phyloP scores from a whole-genome alignment of 2,888 invertebrate species.

The Napeogenes inachia region DNA sequence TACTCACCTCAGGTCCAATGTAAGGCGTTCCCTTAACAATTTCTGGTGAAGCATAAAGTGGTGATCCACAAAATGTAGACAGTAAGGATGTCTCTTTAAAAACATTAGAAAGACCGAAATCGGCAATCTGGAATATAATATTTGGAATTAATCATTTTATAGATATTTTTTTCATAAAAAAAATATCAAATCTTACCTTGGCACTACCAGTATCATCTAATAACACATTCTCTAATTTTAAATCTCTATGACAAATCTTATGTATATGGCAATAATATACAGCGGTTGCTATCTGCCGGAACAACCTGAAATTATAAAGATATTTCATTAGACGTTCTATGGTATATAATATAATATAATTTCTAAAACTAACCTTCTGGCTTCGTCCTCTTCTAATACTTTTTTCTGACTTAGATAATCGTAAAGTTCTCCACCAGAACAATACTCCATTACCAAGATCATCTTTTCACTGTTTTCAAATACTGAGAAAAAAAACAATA shows the following conservation, averaged over 20 bases:
- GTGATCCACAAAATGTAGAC: conserved; percentile 97
- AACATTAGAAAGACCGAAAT: conserved; percentile 98
- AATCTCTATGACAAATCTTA: conserved; percentile 97
- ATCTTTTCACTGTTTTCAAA: conserved; percentile 99
- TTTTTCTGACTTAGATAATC: conserved; percentile 96
- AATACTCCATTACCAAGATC: conserved; percentile 99
- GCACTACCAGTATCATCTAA: conserved; percentile 96
- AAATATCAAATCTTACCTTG: conserved; percentile 79
- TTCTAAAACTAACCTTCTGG: conserved; percentile 75
- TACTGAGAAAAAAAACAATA: conserved; percentile 79
- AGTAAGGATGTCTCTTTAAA: conserved; percentile 92
- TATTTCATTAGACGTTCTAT: not conserved
- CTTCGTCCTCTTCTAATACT: conserved; percentile 93
- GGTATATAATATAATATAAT: conserved; percentile 3
- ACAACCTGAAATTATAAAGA: conserved; percentile 80
- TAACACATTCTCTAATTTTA: conserved; percentile 96
- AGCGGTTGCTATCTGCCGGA: conserved; percentile 97
- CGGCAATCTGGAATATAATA: conserved; percentile 87
- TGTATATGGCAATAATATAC: conserved; percentile 99
- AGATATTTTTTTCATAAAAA: not conserved
- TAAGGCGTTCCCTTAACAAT: conserved; percentile 98
- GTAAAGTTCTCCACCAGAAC: conserved; percentile 98
- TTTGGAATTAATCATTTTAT: not conserved
- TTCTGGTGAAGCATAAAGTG: conserved; percentile 97
- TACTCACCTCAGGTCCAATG: conserved; percentile 93